Evolutionary conservation across 2,113 vertebrate genomes (phyloP).

Genomic region (Xyrauchen texanus): DNA sequence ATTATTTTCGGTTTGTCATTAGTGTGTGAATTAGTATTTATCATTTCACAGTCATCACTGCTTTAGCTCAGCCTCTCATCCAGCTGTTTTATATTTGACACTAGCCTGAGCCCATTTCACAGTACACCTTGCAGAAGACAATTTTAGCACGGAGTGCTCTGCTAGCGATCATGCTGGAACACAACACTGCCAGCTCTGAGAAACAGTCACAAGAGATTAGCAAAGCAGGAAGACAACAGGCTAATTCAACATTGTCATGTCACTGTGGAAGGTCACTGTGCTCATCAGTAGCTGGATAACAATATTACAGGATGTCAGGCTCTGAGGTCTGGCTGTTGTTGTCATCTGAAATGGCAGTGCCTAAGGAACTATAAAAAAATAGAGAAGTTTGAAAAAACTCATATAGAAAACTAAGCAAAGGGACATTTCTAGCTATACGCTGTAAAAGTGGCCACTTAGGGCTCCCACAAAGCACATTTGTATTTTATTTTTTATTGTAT

Average conservation of each 20-base stretch:
- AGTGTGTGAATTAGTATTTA: background rate
- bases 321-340: background rate
- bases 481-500: too few relatives aligned
- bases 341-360: constrained; percentile 2
- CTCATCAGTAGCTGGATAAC: constrained; percentile 42
- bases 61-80: constrained; percentile 10
- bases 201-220: constrained; percentile 52
- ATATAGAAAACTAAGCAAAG: background rate
- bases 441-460: too few relatives aligned
- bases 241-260: constrained; percentile 53
- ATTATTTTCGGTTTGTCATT: background rate
- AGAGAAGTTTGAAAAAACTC: background rate
- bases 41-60: background rate
- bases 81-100: background rate
- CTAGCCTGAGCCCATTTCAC: constrained; percentile 8
- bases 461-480: too few relatives aligned
- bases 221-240: constrained; percentile 32
- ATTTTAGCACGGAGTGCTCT: constrained; percentile 36
- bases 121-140: constrained; percentile 15
- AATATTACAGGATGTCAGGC: constrained; percentile 18
- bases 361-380: too few relatives aligned
- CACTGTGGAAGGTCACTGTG: constrained; percentile 44
- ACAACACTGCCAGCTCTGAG: constrained; percentile 25
- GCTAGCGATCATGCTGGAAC: constrained; percentile 31
- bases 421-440: too few relatives aligned